A percentile compares a stretch with the other conserved stretches of the same genome.
phyloP scores from a whole-genome alignment of 1,140 invertebrate genomes.

The Macrobrachium rosenbergii region DNA sequence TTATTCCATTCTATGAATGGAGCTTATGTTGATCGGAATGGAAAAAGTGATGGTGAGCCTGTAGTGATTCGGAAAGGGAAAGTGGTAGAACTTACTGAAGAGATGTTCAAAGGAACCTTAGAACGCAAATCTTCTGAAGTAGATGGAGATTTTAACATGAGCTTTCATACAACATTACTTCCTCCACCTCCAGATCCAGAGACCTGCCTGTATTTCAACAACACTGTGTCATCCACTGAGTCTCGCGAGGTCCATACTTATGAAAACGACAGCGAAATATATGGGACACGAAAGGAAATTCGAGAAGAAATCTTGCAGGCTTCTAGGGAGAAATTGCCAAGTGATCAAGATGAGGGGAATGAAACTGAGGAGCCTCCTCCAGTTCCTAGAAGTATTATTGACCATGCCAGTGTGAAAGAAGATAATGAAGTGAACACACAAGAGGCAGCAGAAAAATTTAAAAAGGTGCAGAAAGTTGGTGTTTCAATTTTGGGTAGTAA shows the following conservation, averaged over 20 bases:
- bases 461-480: constrained; percentile 63
- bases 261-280: constrained; percentile 59
- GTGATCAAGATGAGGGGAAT: background rate
- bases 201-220: constrained; percentile 42
- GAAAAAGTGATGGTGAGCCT: constrained; percentile 21
- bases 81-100: constrained; percentile 65
- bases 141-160: constrained; percentile 1
- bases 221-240: constrained; percentile 50
- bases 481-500: constrained; percentile 61
- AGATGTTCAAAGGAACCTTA: constrained; percentile 64
- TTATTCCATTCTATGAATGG: constrained; percentile 66
- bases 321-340: constrained; percentile 8
- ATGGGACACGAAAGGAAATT: constrained; percentile 46
- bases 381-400: background rate
- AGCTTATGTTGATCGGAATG: constrained; percentile 59
- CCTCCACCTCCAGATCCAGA: constrained; percentile 17
- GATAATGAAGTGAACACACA: background rate
- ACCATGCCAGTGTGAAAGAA: background rate
- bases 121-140: background rate
- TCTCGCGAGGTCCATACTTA: constrained; percentile 55
- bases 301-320: constrained; percentile 38
- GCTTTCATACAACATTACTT: constrained; percentile 44
- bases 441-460: constrained; percentile 52
- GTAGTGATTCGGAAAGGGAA: constrained; percentile 65
- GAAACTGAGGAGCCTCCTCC: background rate